A percentile compares a stretch with the other conserved stretches of the same genome.
These are phyloP conservation scores for Macropodus opercularis DNA, from an alignment of 2,797 vertebrate species.

Conservation along the genomic window DNA sequence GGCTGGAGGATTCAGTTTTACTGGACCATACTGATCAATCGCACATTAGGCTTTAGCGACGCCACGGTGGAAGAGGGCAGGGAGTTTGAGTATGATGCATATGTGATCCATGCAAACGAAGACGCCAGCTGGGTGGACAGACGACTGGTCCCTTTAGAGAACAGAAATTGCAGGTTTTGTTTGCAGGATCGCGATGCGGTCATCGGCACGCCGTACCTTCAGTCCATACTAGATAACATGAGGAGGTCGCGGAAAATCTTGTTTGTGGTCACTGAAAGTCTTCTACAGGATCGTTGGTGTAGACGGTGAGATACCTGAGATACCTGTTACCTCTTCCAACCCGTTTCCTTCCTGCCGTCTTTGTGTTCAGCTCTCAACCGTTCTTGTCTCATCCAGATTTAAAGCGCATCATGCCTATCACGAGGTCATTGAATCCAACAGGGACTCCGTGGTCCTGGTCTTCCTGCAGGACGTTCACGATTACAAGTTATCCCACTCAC, in stretches of 20 bases:
- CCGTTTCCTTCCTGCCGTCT: too few relatives aligned
- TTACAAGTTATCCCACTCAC: constrained; percentile 85
- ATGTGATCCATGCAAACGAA: constrained; percentile 85
- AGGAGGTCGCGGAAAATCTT: constrained; percentile 89
- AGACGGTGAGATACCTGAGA: constrained; percentile 83
- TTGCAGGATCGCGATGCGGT: constrained; percentile 89
- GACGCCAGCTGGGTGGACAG: constrained; percentile 88
- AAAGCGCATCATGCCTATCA: constrained; percentile 90
- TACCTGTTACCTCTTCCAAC: too few relatives aligned
- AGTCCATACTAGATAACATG: constrained; percentile 88
- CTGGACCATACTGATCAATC: constrained; percentile 88
- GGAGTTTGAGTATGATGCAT: constrained; percentile 86
- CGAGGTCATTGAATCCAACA: constrained; percentile 91
- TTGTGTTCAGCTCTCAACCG: background rate
- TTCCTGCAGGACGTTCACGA: constrained; percentile 93
- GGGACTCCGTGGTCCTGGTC: constrained; percentile 91
- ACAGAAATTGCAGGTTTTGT: constrained; percentile 82
- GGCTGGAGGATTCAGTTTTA: constrained; percentile 95
- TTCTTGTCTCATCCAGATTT: constrained; percentile 82
- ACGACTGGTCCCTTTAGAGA: constrained; percentile 85
- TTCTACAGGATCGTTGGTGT: constrained; percentile 91
- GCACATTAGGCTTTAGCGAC: constrained; percentile 88
- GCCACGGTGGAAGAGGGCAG: constrained; percentile 74
- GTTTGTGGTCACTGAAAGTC: constrained; percentile 89
- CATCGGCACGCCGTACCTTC: constrained; percentile 82